Base-by-base conservation (phyloP, 1,140 invertebrate genomes). In the Lordiphosa clarofinis region DNA sequence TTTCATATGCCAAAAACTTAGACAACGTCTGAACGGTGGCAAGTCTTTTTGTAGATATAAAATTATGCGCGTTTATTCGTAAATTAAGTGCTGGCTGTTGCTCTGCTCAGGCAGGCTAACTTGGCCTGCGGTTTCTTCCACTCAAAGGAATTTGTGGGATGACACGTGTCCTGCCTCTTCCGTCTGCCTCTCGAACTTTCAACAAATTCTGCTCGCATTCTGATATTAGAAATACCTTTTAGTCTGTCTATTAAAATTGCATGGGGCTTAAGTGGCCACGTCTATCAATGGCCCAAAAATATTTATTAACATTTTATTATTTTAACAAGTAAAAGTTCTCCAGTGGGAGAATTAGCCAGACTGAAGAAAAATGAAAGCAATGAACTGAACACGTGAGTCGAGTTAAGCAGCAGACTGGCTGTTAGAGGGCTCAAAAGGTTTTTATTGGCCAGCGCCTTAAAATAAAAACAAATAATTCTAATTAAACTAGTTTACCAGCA, bases 41-140 rank as follows among this genome's bases (percentile, higher is more conserved):
- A 37, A 35, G 28, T 15, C 40, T 12, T 61, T 75, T 49, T 84
- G 65, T 84, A 76, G 68, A 82, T 82, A 82, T 76, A 82, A 81
- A 82, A 82, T 82, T 82, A 82, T 82, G 76, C 76, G 78, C 76
- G 76, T 84, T 82, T 82, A 82, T 82, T 82, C 76, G 76, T 82
- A 82, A 82, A 82, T 82, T 82, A 82, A 82, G 76, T 82, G 76
- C 76, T 82, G 76, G 78, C 76, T 82, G 76, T 71, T 84, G 74
- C 69, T 79, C 62, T 64, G 59, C 60, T 35, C 79, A 75, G 60
- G 61, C 64, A 57, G 61, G 50, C 52, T 47, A 69, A 69, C 56
- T 70, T 71, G 53, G 38, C 67, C 54, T 67, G 67, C 43, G 67
- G 67, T 70, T 61, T 33, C 21, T 56, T 60, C 66, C 67, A 70